Evolutionary conservation across 2,888 invertebrate genomes (phyloP).

Genomic region (Seira musarum): DNA sequence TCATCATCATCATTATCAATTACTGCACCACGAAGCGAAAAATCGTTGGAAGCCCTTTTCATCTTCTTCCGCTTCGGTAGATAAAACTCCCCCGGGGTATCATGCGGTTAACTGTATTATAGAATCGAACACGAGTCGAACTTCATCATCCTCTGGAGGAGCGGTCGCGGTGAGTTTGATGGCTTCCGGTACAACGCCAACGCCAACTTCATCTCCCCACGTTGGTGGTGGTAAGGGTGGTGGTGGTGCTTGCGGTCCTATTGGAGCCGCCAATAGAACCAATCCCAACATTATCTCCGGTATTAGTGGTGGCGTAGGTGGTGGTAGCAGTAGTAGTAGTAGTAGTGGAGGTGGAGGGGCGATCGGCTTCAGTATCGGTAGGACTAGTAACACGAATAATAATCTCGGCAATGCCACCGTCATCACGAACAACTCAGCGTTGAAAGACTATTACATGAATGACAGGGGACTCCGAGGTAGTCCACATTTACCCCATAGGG

Average conservation of each 20-base stretch:
- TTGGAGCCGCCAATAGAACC: no score
- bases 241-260: no score
- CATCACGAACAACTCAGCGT: slow-evolving; percentile 50
- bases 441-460: slow-evolving; percentile 53
- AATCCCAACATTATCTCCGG: slow-evolving; percentile 39
- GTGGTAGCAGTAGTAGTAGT: slow-evolving; percentile 18
- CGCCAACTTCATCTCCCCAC: no score
- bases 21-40: slow-evolving; percentile 53
- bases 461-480: slow-evolving; percentile 36
- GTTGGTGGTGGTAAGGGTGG: no score
- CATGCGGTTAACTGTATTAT: slow-evolving; percentile 48
- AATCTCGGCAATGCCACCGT: slow-evolving; percentile 37
- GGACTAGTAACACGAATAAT: slow-evolving; percentile 45
- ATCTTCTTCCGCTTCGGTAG: slow-evolving; percentile 28
- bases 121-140: no score
- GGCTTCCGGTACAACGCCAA: no score
- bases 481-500: slow-evolving; percentile 17
- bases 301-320: slow-evolving; percentile 15
- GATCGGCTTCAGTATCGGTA: slow-evolving; percentile 23
- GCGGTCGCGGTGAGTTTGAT: no score
- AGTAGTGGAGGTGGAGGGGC: slow-evolving; percentile 18
- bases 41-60: slow-evolving; percentile 53
- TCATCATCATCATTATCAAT: slow-evolving; percentile 46
- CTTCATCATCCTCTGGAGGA: no score
- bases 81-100: slow-evolving; percentile 50